Conservation (phyloP, 2,888 invertebrate genomes). For the Xylota sylvarum region DNA sequence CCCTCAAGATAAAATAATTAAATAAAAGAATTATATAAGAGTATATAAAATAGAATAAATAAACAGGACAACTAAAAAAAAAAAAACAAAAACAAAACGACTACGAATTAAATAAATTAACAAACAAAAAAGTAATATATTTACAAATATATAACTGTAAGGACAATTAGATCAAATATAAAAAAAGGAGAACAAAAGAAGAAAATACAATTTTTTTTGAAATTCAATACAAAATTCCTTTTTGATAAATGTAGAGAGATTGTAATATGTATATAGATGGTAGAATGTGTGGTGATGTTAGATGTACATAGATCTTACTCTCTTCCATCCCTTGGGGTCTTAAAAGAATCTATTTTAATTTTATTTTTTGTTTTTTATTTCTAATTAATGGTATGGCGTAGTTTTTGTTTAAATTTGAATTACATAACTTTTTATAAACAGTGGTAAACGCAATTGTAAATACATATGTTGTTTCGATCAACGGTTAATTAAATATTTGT, state of each 20-base stretch:
- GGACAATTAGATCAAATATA: constrained; percentile 4
- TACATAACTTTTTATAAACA: too few species aligned
- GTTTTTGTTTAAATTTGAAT: not conserved
- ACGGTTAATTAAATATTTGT: too few species aligned
- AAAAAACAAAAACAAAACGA: constrained; percentile 8
- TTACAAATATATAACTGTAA: constrained; percentile 31
- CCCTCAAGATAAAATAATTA: constrained; percentile 16
- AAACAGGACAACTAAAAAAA: constrained; percentile 33
- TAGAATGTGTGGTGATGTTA: constrained; percentile 20
- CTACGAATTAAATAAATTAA: constrained; percentile 24
- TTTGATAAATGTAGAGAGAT: constrained; percentile 5
- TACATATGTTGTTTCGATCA: too few species aligned
- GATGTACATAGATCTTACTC: not conserved
- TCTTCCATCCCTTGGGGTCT: not conserved
- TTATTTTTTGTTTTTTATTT: not conserved
- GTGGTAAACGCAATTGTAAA: too few species aligned
- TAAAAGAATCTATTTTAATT: not conserved
- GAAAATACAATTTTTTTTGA: constrained; percentile 20
- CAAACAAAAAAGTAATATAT: constrained; percentile 24
- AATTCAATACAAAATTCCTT: not conserved
- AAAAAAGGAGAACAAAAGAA: constrained; percentile 29
- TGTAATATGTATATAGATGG: constrained; percentile 24
- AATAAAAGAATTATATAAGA: constrained; percentile 3
- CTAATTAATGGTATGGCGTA: not conserved
- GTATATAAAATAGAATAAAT: constrained; percentile 5